phyloP scores from a whole-genome alignment of 2,888 invertebrate species.

The Dasysyrphus tricinctus region DNA sequence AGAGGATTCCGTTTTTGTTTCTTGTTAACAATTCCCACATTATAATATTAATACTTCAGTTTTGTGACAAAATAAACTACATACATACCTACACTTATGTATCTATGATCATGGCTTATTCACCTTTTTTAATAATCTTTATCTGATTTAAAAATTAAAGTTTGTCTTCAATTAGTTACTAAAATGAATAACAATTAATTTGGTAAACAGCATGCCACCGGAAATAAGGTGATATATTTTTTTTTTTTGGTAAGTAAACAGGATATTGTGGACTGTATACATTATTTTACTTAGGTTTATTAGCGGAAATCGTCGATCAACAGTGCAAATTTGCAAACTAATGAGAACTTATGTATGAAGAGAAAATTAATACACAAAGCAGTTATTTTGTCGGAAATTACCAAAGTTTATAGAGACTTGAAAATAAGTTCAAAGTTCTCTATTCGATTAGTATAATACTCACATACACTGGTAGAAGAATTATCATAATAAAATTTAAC shows the following conservation, averaged over 20 bases:
- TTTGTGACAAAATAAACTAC: neutral
- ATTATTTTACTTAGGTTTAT: neutral
- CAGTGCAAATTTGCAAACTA: neutral
- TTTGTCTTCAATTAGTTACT: neutral
- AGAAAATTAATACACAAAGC: neutral
- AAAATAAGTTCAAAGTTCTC: neutral
- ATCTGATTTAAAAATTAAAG: neutral
- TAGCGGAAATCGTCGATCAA: neutral
- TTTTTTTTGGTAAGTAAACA: neutral
- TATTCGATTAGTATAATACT: too few relatives aligned
- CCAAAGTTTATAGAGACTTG: neutral
- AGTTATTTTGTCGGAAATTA: neutral
- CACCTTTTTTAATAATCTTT: neutral
- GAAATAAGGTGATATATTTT: slow-evolving; percentile 3
- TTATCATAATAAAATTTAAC: too few relatives aligned
- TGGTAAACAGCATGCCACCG: neutral
- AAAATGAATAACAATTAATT: slow-evolving; percentile 5
- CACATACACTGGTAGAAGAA: too few relatives aligned
- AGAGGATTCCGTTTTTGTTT: neutral
- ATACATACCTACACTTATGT: too few relatives aligned
- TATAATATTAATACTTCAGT: neutral
- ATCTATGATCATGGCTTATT: neutral
- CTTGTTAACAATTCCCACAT: neutral
- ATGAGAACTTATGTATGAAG: neutral
- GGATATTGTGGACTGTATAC: neutral